Percentiles rank a stretch among this genome's conserved stretches.
Conservation (phyloP, 2,888 invertebrate species). For the Odontomyia ornata region DNA sequence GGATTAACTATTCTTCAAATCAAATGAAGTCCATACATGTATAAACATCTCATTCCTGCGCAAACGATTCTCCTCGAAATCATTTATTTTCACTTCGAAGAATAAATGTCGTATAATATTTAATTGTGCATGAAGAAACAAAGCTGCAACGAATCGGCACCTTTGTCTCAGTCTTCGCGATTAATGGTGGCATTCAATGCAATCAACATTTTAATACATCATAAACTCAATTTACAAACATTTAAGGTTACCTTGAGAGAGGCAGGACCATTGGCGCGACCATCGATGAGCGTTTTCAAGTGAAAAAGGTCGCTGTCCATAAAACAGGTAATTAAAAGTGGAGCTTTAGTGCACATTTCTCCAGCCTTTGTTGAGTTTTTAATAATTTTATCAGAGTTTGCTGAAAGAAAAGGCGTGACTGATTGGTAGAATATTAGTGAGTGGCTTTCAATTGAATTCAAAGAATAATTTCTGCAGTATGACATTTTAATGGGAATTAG, state of each 20-base stretch:
- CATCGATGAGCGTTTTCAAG: too few relatives aligned
- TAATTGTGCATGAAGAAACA: conserved; percentile 33
- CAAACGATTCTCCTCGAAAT: too few relatives aligned
- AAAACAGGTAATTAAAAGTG: conserved; percentile 4
- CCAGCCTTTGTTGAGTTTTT: neutral
- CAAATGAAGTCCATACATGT: too few relatives aligned
- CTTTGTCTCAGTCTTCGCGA: conserved; percentile 3
- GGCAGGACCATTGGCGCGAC: too few relatives aligned
- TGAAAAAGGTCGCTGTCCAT: neutral
- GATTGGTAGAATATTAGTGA: neutral
- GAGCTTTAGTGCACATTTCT: neutral
- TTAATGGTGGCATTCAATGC: neutral
- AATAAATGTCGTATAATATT: neutral
- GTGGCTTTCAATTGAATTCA: too few relatives aligned
- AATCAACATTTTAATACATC: neutral
- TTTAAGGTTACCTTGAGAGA: neutral
- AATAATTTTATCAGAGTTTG: neutral
- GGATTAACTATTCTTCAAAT: too few relatives aligned
- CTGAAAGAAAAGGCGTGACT: neutral
- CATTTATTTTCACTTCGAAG: neutral
- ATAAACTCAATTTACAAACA: conserved; percentile 13
- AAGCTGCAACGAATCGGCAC: conserved; percentile 22
- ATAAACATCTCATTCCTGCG: too few relatives aligned
- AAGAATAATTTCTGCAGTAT: too few relatives aligned
- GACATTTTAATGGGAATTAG: too few relatives aligned